phyloP scores from a whole-genome alignment of 2,888 invertebrate species.

The Capitulum mitella region DNA sequence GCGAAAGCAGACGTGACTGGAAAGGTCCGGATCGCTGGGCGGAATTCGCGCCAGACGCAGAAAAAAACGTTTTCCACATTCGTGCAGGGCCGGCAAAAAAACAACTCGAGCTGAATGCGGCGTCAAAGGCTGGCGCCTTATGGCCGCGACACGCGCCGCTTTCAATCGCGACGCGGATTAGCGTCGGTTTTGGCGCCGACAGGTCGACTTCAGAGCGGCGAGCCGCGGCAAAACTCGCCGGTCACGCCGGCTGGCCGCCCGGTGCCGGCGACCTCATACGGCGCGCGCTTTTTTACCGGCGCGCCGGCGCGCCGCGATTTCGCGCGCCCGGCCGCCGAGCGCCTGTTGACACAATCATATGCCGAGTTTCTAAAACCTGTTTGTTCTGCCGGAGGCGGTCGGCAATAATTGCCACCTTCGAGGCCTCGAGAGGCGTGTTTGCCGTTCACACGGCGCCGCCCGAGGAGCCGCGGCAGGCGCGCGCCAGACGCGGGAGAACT shows the following conservation, averaged over 20 bases:
- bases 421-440: neutral
- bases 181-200: neutral
- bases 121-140: neutral
- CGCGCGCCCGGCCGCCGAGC: neutral
- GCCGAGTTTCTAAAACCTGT: slow-evolving; percentile 8
- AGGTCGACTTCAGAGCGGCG: neutral
- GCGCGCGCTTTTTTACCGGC: too few species aligned
- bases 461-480: neutral
- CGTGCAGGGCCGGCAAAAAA: neutral
- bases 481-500: too few species aligned
- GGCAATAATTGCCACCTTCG: neutral
- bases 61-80: neutral
- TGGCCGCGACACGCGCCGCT: neutral
- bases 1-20: too few species aligned
- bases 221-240: neutral
- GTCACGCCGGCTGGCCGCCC: neutral
- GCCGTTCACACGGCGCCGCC: neutral
- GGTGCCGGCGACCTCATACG: too few species aligned
- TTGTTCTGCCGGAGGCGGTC: neutral
- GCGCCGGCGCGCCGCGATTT: too few species aligned
- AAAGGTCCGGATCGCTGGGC: too few species aligned
- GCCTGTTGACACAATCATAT: neutral
- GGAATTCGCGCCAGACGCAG: too few species aligned
- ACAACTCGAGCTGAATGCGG: neutral
- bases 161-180: neutral